These are phyloP conservation scores for Echinops telfairi DNA, from an alignment of 2,113 vertebrate genomes.

Conservation along the genomic window DNA sequence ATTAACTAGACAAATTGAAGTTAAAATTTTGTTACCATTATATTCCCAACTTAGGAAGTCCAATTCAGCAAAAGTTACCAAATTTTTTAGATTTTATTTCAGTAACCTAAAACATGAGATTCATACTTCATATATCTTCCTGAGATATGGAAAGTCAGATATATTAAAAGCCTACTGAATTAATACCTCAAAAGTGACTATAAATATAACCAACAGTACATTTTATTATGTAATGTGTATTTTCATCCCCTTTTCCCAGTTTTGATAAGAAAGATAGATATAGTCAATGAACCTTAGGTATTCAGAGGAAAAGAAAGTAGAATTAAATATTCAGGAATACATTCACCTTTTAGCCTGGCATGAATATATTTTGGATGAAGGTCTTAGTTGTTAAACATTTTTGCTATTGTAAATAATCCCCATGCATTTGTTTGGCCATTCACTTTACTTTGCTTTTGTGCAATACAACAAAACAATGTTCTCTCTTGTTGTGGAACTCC, in stretches of 20 bases:
- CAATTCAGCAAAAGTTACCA: background rate
- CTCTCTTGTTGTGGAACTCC: background rate
- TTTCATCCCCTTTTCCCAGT: background rate
- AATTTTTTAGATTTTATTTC: background rate
- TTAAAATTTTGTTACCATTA: background rate
- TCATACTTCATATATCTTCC: no score
- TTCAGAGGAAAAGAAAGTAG: background rate
- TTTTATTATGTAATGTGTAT: background rate
- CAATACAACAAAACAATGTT: background rate
- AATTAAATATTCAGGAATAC: background rate
- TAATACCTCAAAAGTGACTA: background rate
- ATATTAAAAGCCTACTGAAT: background rate
- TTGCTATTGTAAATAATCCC: background rate
- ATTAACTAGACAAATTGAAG: background rate
- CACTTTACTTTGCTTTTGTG: background rate
- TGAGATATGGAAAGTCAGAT: background rate
- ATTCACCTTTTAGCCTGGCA: background rate
- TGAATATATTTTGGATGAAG: constrained; percentile 13
- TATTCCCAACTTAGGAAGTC: background rate
- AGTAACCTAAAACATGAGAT: background rate
- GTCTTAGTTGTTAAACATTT: background rate
- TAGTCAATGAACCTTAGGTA: background rate
- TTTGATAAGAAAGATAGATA: background rate
- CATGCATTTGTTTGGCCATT: background rate
- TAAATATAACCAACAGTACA: background rate